Evolutionary conservation across 2,113 vertebrate species (phyloP).

Genomic region (Erinaceus europaeus): DNA sequence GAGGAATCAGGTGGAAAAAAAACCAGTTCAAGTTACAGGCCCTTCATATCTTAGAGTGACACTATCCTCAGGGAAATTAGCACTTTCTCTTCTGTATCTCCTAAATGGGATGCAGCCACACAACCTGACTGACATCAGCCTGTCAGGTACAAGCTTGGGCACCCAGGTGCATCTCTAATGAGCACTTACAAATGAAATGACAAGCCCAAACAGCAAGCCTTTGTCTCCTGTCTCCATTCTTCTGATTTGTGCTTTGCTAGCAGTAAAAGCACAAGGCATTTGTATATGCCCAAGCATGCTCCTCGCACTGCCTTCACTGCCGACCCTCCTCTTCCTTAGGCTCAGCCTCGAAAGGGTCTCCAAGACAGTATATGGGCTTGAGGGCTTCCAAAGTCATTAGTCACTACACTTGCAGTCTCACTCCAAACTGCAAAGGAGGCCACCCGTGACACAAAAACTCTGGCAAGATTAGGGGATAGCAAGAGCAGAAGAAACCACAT

Average conservation of each 20-base stretch:
- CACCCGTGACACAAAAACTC: constrained; percentile 73
- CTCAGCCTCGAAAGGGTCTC: constrained; percentile 9
- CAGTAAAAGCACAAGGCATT: background rate
- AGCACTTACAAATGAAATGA: constrained; percentile 55
- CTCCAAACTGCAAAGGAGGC: constrained; percentile 38
- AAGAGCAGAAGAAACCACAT: constrained; percentile 71
- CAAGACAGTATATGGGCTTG: constrained; percentile 25
- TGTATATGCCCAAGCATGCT: constrained; percentile 30
- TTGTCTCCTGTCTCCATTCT: background rate
- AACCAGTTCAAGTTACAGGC: constrained; percentile 79
- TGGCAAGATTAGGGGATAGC: constrained; percentile 50
- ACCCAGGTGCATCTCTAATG: constrained; percentile 51
- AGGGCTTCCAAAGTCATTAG: constrained; percentile 63
- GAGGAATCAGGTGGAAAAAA: constrained; percentile 70
- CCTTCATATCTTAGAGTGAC: constrained; percentile 81
- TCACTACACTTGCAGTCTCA: constrained; percentile 59
- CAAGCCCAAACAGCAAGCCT: constrained; percentile 63
- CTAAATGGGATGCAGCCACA: constrained; percentile 56
- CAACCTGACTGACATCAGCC: constrained; percentile 52
- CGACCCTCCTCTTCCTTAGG: constrained; percentile 25
- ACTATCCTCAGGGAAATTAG: constrained; percentile 79
- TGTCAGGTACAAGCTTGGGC: constrained; percentile 54
- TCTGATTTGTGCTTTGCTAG: background rate
- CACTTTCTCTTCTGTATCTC: constrained; percentile 77
- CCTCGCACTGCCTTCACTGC: background rate